These are phyloP conservation scores for Drosophila phalerata DNA, from an alignment of 2,888 invertebrate genomes.

Conservation along the genomic window DNA sequence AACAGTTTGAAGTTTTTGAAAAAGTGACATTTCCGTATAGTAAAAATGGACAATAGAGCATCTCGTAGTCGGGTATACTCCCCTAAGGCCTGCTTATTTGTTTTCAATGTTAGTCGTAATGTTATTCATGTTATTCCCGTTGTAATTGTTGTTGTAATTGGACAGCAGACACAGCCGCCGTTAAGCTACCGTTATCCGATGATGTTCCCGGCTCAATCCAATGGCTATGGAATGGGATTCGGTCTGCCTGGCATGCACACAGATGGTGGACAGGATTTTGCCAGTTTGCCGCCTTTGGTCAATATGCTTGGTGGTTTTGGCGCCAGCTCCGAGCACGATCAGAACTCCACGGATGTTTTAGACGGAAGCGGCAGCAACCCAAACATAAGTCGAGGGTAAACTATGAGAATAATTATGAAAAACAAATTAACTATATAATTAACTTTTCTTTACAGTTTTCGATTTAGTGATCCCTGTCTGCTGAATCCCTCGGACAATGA, in stretches of 20 bases:
- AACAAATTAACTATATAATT: background rate
- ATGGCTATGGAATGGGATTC: slow-evolving; percentile 58
- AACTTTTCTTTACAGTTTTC: slow-evolving; percentile 70
- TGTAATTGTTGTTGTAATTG: background rate
- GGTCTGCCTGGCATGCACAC: slow-evolving; percentile 71
- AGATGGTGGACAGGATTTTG: slow-evolving; percentile 86
- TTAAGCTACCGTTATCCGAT: slow-evolving; percentile 80
- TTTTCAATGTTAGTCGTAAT: slow-evolving; percentile 47
- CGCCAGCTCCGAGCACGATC: slow-evolving; percentile 80
- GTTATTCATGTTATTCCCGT: slow-evolving; percentile 28
- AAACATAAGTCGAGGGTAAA: slow-evolving; percentile 83
- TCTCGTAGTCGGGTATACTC: background rate
- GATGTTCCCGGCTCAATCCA: slow-evolving; percentile 72
- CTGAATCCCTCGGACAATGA: slow-evolving; percentile 85
- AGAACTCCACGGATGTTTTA: slow-evolving; percentile 83
- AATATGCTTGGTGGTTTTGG: slow-evolving; percentile 84
- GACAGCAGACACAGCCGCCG: slow-evolving; percentile 75
- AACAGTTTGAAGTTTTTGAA: no score
- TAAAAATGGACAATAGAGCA: no score
- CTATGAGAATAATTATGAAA: background rate
- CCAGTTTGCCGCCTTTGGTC: slow-evolving; percentile 91
- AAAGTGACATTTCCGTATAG: no score
- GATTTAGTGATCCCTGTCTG: slow-evolving; percentile 85
- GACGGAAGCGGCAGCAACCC: slow-evolving; percentile 84
- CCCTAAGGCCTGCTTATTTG: no score